Conservation (phyloP, 92 coral and sea anemone species). For the Epizoanthus scotinus region DNA sequence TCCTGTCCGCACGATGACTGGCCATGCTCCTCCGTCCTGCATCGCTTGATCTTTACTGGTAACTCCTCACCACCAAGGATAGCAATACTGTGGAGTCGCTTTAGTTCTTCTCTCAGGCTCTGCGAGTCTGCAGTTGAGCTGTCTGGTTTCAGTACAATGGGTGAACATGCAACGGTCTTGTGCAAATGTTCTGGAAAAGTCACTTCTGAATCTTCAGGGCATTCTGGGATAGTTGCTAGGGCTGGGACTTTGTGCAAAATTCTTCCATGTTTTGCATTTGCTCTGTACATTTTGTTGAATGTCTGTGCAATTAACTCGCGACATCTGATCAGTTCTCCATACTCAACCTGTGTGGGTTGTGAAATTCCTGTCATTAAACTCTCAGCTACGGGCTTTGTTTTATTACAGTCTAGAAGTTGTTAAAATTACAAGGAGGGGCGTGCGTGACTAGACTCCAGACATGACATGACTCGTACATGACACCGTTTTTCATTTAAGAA, state of each 20-base stretch:
- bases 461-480: no score
- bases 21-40: slow-evolving; percentile 51
- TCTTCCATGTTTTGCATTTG: slow-evolving; percentile 33
- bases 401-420: not conserved
- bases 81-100: slow-evolving; percentile 63
- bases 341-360: slow-evolving; percentile 38
- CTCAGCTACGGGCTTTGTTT: not conserved
- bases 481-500: no score
- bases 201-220: slow-evolving; percentile 53
- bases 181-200: slow-evolving; percentile 73
- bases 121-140: slow-evolving; percentile 48
- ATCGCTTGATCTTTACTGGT: slow-evolving; percentile 54
- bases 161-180: slow-evolving; percentile 30
- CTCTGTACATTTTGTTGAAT: slow-evolving; percentile 21
- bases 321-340: slow-evolving; percentile 66
- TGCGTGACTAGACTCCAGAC: no score
- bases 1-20: slow-evolving; percentile 58
- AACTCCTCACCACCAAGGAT: slow-evolving; percentile 64
- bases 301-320: slow-evolving; percentile 60
- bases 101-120: slow-evolving; percentile 65
- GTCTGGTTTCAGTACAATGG: slow-evolving; percentile 39
- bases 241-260: slow-evolving; percentile 32
- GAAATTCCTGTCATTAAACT: not conserved
- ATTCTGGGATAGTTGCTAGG: slow-evolving; percentile 70
- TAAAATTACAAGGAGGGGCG: no score